Evolutionary conservation across 2,797 vertebrate species (phyloP).

Genomic region (Cyprinodon diabolis): DNA sequence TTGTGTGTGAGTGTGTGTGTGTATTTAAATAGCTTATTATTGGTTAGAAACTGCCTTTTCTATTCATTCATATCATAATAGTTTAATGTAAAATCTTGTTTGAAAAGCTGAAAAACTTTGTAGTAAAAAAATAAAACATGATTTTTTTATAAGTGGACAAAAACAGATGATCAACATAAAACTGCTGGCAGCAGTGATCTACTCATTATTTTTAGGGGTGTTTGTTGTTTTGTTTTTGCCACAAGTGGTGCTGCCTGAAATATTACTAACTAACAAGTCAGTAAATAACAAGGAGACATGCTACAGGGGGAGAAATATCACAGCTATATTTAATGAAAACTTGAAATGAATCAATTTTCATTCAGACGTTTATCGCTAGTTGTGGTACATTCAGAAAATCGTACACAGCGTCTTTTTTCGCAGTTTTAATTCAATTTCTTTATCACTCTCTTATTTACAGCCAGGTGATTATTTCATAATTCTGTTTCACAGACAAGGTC

Average conservation of each 20-base stretch:
- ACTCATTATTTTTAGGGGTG: neutral
- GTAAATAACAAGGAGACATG: slow-evolving; percentile 36
- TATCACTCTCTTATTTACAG: slow-evolving; percentile 80
- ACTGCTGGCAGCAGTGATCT: neutral
- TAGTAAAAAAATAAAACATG: neutral
- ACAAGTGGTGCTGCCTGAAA: neutral
- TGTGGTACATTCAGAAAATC: slow-evolving; percentile 82
- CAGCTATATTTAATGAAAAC: slow-evolving; percentile 82
- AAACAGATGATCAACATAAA: slow-evolving; percentile 23
- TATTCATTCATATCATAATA: neutral
- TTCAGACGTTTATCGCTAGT: slow-evolving; percentile 81
- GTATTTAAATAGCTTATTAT: neutral
- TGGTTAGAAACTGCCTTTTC: neutral
- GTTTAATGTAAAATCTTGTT: neutral
- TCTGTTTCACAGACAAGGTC: slow-evolving; percentile 70
- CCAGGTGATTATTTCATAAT: slow-evolving; percentile 74
- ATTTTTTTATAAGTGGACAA: neutral
- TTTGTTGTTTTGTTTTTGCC: neutral
- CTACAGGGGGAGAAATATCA: slow-evolving; percentile 68
- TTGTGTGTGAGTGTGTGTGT: no score
- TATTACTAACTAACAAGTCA: neutral
- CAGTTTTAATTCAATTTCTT: slow-evolving; percentile 40
- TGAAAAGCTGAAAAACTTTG: neutral
- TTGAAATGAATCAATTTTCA: slow-evolving; percentile 80
- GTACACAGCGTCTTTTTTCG: slow-evolving; percentile 54